Conservation (phyloP, 2,888 invertebrate genomes). For the Tetragonula carbonaria region DNA sequence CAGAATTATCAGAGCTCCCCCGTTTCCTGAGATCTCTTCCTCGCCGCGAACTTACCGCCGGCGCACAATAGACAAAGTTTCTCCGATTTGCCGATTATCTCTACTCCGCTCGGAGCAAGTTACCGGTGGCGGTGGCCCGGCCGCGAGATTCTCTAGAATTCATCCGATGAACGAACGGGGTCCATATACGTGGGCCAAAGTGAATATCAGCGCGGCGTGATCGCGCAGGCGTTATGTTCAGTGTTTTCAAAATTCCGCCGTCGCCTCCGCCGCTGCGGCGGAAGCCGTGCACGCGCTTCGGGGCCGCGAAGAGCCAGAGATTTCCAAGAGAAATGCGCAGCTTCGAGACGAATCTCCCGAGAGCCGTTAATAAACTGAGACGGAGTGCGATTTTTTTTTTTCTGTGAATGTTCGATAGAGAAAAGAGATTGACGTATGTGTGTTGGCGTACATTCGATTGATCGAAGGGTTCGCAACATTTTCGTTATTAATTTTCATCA, state of each 20-base stretch:
- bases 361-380: background rate
- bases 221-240: conserved; percentile 9
- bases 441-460: too few species aligned
- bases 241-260: conserved; percentile 4
- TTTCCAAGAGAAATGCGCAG: too few species aligned
- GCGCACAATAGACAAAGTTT: conserved; percentile 70
- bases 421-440: too few species aligned
- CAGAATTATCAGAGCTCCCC: conserved; percentile 66
- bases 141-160: conserved; percentile 48
- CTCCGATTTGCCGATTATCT: conserved; percentile 68
- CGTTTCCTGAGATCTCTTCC: conserved; percentile 51
- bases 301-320: background rate
- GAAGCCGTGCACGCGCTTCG: conserved; percentile 1
- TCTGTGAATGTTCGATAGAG: background rate
- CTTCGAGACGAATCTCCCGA: background rate
- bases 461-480: too few species aligned
- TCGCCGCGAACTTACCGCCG: conserved; percentile 58
- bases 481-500: too few species aligned
- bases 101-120: conserved; percentile 35
- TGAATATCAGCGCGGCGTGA: conserved; percentile 40
- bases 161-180: conserved; percentile 44
- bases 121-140: conserved; percentile 9
- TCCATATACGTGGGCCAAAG: conserved; percentile 27
- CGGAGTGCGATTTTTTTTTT: background rate
- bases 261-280: too few species aligned